These are phyloP conservation scores for Apis dorsata DNA, from an alignment of 1,140 invertebrate species.

Conservation along the genomic window DNA sequence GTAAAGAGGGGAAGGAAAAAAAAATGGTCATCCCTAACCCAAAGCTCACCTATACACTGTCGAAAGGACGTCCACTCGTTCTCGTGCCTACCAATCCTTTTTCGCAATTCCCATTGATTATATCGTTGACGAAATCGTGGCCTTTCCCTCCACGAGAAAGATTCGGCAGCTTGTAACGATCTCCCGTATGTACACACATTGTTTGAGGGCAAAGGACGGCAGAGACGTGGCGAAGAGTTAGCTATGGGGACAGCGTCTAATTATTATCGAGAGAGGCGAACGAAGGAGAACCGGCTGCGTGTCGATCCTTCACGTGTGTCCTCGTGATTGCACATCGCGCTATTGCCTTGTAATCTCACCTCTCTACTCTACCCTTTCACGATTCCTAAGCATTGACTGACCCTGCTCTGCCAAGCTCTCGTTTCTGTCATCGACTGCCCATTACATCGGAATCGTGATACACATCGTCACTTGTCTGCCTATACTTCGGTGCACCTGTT, in stretches of 20 bases:
- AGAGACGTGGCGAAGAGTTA: conserved; percentile 39
- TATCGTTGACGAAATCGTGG: conserved; percentile 43
- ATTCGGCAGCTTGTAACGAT: neutral
- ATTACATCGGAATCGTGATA: conserved; percentile 40
- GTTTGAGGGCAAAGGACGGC: conserved; percentile 46
- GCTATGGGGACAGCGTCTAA: conserved; percentile 61
- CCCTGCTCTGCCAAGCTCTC: conserved; percentile 33
- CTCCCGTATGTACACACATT: conserved; percentile 21
- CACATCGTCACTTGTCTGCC: conserved; percentile 25
- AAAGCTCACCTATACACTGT: neutral
- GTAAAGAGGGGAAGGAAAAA: too few relatives aligned
- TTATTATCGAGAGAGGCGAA: conserved; percentile 71
- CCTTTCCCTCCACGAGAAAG: neutral
- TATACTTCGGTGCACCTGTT: conserved; percentile 17
- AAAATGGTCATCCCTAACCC: neutral
- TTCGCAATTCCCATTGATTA: conserved; percentile 48
- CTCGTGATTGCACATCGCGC: conserved; percentile 68
- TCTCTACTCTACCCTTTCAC: conserved; percentile 43
- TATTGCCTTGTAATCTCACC: conserved; percentile 71
- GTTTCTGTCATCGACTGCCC: conserved; percentile 66
- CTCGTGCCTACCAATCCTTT: conserved; percentile 25
- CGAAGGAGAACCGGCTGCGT: conserved; percentile 60
- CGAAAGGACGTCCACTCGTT: neutral
- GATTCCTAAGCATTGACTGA: neutral
- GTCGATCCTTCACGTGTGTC: conserved; percentile 66